These are phyloP conservation scores for Athalia circularis DNA, from an alignment of 2,888 invertebrate species.

Conservation along the genomic window DNA sequence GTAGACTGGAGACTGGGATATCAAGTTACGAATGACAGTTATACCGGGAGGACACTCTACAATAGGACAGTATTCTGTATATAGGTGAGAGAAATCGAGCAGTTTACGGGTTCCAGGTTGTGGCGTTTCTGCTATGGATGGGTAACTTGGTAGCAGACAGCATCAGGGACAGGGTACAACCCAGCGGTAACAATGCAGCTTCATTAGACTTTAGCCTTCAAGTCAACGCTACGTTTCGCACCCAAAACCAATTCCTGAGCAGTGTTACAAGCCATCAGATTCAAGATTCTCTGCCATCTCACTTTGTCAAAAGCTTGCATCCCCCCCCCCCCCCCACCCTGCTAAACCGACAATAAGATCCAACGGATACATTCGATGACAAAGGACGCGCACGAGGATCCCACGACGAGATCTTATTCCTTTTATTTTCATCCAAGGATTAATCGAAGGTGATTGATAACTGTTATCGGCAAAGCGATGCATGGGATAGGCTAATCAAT, in stretches of 20 bases:
- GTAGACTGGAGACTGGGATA: conserved; percentile 1
- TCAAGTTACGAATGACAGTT: conserved; percentile 32
- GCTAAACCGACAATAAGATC: too few relatives aligned
- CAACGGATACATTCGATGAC: background rate
- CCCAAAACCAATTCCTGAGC: too few relatives aligned
- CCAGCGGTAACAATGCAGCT: conserved; percentile 31
- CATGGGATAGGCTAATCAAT: background rate
- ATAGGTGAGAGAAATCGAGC: too few relatives aligned
- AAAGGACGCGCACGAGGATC: background rate
- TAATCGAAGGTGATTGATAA: conserved; percentile 22
- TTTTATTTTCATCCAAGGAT: background rate
- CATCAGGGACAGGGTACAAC: background rate
- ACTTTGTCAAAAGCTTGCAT: too few relatives aligned
- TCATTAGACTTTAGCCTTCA: conserved; percentile 33
- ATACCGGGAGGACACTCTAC: conserved; percentile 14
- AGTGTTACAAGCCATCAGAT: too few relatives aligned
- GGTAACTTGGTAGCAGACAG: background rate
- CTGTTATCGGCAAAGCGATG: background rate
- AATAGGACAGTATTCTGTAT: background rate
- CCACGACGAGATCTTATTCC: background rate
- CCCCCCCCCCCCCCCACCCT: too few relatives aligned
- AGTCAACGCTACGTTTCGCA: conserved; percentile 2
- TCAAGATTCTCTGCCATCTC: too few relatives aligned
- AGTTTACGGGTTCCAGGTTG: too few relatives aligned
- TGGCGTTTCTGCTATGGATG: too few relatives aligned